phyloP scores from a whole-genome alignment of 2,888 invertebrate species.

The Noctua fimbriata region DNA sequence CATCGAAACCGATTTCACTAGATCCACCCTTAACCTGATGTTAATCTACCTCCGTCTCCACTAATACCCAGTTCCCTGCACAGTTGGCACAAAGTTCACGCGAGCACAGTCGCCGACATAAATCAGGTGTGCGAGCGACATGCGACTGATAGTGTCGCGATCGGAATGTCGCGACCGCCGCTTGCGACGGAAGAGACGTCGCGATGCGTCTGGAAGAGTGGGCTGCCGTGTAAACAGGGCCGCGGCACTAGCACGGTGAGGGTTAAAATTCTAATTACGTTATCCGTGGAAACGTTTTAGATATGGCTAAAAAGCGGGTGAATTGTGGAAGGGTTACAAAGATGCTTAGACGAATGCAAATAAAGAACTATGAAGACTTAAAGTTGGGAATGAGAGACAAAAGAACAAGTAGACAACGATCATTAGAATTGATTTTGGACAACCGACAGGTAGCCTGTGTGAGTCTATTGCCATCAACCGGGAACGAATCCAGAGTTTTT shows the following conservation, averaged over 20 bases:
- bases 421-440: neutral
- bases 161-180: conserved; percentile 75
- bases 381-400: neutral
- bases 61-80: conserved; percentile 40
- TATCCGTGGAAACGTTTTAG: conserved; percentile 5
- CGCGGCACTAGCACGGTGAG: conserved; percentile 4
- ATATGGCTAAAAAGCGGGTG: neutral
- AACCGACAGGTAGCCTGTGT: neutral
- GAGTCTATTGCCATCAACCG: too few relatives aligned
- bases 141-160: conserved; percentile 79
- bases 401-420: too few relatives aligned
- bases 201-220: conserved; percentile 61
- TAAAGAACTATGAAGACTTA: neutral
- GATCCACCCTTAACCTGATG: conserved; percentile 24
- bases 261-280: conserved; percentile 40
- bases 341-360: neutral
- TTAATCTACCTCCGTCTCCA: conserved; percentile 33
- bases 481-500: too few relatives aligned
- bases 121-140: conserved; percentile 81
- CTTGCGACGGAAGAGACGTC: conserved; percentile 74
- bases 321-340: neutral
- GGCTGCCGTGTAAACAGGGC: conserved; percentile 49
- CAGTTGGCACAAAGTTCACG: conserved; percentile 61
- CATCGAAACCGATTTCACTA: conserved; percentile 13
- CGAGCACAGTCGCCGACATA: conserved; percentile 68